Base-by-base conservation (phyloP, 2,888 invertebrate genomes). In the Alloplasta piceator region DNA sequence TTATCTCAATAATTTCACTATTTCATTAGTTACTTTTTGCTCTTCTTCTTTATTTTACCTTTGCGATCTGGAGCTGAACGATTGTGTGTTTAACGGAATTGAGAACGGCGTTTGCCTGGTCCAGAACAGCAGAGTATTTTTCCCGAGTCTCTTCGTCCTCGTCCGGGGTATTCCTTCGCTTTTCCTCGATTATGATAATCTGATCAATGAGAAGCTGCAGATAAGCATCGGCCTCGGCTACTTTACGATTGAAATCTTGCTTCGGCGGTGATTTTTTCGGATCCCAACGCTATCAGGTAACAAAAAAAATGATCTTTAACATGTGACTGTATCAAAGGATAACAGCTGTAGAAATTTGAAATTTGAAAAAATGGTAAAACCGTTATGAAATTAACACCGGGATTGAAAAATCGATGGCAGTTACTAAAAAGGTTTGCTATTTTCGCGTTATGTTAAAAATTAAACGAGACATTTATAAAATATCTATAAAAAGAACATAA, bases 21-120 rank as follows among this genome's bases (percentile, higher is more conserved):
- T 26, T 26, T 26, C 26, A 26, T 26, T 26, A 26, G 26, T 26
- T 26, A 26, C 26, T 26, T 26, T 26, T 26, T 26, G 26, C 26
- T 26, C 66, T 55, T 41, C 16, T 46, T 36, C 4, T 63, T 55
- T 6, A 16, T 83, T 90, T 90, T 94, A 98, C 98, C 96, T 99
- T 99, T 87, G 98, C 98, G 92, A 99, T 98, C 95, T 99, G 99
- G 87, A 99, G 94, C 90, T 98, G 95, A 85, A 99, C 98, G 93
- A 99, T 99, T 89, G 98, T 97, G 94, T 99, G 99, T 94, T 99
- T 99, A 86, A 99, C 97, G 89, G 98, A 97, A 93, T 99, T 98
- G 92, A 99, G 94, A 96, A 99, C 97, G 82, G 95, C 95, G 96
- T 98, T 89, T 0, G 91, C 92, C 81, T 92, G 92, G 4, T 84